These are phyloP conservation scores for Apantesis nais DNA, from an alignment of 2,888 invertebrate genomes.

Conservation along the genomic window DNA sequence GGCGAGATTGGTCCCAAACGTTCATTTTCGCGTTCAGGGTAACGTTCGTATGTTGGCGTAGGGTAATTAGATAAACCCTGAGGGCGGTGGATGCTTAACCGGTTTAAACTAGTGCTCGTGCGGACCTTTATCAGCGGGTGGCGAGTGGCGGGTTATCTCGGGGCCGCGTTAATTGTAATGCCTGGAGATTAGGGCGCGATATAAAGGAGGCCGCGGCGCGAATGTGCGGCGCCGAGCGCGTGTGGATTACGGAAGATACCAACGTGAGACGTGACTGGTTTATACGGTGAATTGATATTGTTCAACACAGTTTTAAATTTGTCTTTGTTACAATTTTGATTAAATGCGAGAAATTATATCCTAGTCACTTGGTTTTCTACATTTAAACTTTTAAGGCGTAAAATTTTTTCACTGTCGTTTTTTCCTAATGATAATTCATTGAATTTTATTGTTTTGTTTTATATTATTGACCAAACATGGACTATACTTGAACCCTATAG, in stretches of 20 bases:
- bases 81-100: slow-evolving; percentile 81
- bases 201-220: slow-evolving; percentile 63
- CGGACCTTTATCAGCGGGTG: slow-evolving; percentile 83
- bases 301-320: slow-evolving; percentile 30
- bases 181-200: slow-evolving; percentile 79
- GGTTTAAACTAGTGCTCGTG: slow-evolving; percentile 79
- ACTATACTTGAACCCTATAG: too few species aligned
- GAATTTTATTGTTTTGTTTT: too few species aligned
- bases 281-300: slow-evolving; percentile 43
- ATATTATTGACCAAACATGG: too few species aligned
- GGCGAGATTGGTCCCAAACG: slow-evolving; percentile 53
- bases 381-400: background rate
- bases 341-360: background rate
- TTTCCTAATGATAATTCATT: too few species aligned
- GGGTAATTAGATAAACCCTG: slow-evolving; percentile 84
- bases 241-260: slow-evolving; percentile 61
- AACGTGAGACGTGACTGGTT: slow-evolving; percentile 52
- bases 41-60: slow-evolving; percentile 64
- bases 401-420: background rate
- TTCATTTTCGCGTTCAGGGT: slow-evolving; percentile 47
- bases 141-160: slow-evolving; percentile 83
- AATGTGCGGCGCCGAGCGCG: slow-evolving; percentile 50
- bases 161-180: slow-evolving; percentile 85
- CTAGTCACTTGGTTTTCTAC: background rate
- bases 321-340: slow-evolving; percentile 11